phyloP scores from a whole-genome alignment of 2,888 invertebrate genomes.

The Chydorus sphaericus region DNA sequence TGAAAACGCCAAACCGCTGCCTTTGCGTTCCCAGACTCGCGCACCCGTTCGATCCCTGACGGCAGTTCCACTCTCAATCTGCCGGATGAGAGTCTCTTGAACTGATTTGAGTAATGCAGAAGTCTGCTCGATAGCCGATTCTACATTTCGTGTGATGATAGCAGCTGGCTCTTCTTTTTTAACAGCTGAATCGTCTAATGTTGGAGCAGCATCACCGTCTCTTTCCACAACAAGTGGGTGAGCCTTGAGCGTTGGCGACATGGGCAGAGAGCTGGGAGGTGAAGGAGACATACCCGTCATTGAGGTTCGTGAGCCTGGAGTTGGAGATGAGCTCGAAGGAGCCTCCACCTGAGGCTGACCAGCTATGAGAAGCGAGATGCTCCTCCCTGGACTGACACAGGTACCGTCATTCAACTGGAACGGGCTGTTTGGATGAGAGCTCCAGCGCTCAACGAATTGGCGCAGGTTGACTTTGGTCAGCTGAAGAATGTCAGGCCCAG shows the following conservation, averaged over 20 bases:
- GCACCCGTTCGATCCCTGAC: slow-evolving; percentile 12
- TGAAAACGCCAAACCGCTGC: background rate
- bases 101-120: slow-evolving; percentile 11
- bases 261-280: slow-evolving; percentile 5
- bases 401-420: slow-evolving; percentile 73
- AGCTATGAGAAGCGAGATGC: slow-evolving; percentile 17
- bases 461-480: slow-evolving; percentile 62
- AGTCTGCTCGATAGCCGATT: slow-evolving; percentile 10
- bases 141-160: background rate
- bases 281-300: slow-evolving; percentile 11
- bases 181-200: background rate
- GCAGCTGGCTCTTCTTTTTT: background rate
- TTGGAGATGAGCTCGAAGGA: background rate
- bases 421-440: slow-evolving; percentile 74
- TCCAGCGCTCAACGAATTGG: slow-evolving; percentile 74
- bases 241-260: background rate
- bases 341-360: background rate
- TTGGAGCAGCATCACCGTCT: too few species aligned
- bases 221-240: too few species aligned
- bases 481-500: slow-evolving; percentile 20
- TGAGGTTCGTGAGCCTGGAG: slow-evolving; percentile 7
- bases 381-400: slow-evolving; percentile 26
- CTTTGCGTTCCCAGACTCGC: slow-evolving; percentile 8
- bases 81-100: slow-evolving; percentile 9
- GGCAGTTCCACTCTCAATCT: slow-evolving; percentile 6